Percentiles rank a stretch among this genome's conserved stretches.
Evolutionary conservation across 1,140 invertebrate species (phyloP).

Genomic region (Thaumetopoea pityocampa): DNA sequence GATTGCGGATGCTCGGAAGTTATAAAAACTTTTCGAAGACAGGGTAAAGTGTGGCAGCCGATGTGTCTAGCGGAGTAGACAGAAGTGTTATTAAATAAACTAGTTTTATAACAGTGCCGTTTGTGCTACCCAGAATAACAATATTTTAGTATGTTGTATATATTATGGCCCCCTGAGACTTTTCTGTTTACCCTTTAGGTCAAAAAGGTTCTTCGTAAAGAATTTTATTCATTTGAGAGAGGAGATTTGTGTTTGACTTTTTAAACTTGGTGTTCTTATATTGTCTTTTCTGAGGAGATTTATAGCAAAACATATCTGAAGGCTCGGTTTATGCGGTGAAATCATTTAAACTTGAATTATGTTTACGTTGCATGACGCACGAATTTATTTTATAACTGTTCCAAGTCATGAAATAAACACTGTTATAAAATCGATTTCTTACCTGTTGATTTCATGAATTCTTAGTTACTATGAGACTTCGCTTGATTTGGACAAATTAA

Average conservation of each 20-base stretch:
- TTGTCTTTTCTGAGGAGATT: slow-evolving; percentile 8
- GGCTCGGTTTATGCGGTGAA: slow-evolving; percentile 16
- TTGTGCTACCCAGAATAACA: too few relatives aligned
- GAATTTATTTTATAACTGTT: slow-evolving; percentile 25
- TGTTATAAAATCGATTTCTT: slow-evolving; percentile 22
- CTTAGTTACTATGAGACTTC: too few relatives aligned
- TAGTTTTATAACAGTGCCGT: too few relatives aligned
- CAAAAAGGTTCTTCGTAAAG: background rate
- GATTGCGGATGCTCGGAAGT: too few relatives aligned
- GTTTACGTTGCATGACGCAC: slow-evolving; percentile 26
- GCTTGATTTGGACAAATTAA: slow-evolving; percentile 2
- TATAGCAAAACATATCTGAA: slow-evolving; percentile 14
- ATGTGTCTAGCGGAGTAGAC: too few relatives aligned
- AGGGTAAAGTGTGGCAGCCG: too few relatives aligned
- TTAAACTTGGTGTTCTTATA: slow-evolving; percentile 5
- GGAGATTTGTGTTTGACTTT: slow-evolving; percentile 1
- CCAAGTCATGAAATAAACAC: slow-evolving; percentile 25
- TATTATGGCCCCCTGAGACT: too few relatives aligned
- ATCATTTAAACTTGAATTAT: slow-evolving; percentile 26
- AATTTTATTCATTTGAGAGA: background rate
- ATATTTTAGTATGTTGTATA: too few relatives aligned
- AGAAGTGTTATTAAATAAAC: too few relatives aligned
- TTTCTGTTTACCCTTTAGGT: too few relatives aligned
- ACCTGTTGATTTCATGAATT: slow-evolving; percentile 20
- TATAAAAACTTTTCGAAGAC: too few relatives aligned